Base-by-base conservation (phyloP, 2,113 vertebrate genomes). In the Micronycteris hirsuta region DNA sequence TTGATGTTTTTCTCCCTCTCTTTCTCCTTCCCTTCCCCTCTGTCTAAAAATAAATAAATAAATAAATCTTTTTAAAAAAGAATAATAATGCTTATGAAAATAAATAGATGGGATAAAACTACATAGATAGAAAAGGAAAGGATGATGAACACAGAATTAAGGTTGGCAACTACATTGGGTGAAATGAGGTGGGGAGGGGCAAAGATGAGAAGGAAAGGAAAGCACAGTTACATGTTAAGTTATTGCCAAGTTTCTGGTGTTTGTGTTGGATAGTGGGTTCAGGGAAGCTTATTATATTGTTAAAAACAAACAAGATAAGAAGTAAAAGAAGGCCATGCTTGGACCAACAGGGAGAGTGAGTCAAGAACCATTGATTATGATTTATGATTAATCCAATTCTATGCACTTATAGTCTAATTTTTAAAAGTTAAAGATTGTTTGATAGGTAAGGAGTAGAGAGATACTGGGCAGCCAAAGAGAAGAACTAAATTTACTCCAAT, bases 371-470 rank as follows among this genome's bases (percentile, higher is more conserved):
- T 15, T 58, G 31, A 70, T 89, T 85, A 43, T 83, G 41, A 74
- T 58, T 89, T 85, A 43, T 83, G 41, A 74, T 58, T 82, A 89
- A 86, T 74, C 22, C 19, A 88, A 76, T 56, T 86, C 47, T 47
- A 43, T 26, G 7, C 38, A 49, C 33, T 63, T 86, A 63, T 38
- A 6, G 6, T 77, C 19, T 63, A 68, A 14, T 43, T 92, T 92
- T n/a, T 33, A 63, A 85, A 93, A 87, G 26, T 24, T 49, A 74
- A 93, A 78, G 22, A 68, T 45, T 77, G 2, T 73, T 77, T 92
- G 41, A 63, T n/a, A 68, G 28, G 6, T 38, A 74, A 16, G 7
- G 68, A 80, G 31, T 33, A 58, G 4, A 76, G 19, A 80, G 43
- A 74, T 36, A 58, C 1, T 12, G 3, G 15, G 33, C 16, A n/a